These are phyloP conservation scores for Cataglyphis cursor DNA, from an alignment of 2,888 invertebrate species.

Conservation along the genomic window DNA sequence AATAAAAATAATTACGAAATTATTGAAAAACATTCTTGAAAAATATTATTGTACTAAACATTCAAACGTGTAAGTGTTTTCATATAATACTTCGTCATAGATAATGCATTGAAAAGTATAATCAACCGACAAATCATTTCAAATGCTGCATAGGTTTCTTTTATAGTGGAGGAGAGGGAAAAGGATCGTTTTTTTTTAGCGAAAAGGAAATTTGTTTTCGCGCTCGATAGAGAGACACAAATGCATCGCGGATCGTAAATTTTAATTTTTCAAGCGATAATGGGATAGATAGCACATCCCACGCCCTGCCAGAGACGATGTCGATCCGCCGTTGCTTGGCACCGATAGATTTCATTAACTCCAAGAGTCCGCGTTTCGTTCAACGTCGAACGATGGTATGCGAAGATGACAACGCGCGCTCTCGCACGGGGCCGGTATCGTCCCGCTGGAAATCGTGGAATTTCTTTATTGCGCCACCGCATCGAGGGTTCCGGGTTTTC, in stretches of 20 bases:
- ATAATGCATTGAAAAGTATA: background rate
- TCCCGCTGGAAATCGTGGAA: slow-evolving; percentile 67
- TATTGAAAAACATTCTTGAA: background rate
- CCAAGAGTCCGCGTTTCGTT: slow-evolving; percentile 64
- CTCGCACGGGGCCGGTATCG: slow-evolving; percentile 35
- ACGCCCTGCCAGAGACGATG: slow-evolving; percentile 35
- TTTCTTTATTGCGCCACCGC: slow-evolving; percentile 73
- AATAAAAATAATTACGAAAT: background rate
- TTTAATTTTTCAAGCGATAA: slow-evolving; percentile 40
- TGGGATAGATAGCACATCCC: slow-evolving; percentile 11
- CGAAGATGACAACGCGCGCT: slow-evolving; percentile 58
- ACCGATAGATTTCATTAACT: slow-evolving; percentile 80
- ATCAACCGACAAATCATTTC: slow-evolving; percentile 10
- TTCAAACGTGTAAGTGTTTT: background rate
- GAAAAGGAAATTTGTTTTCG: slow-evolving; percentile 18
- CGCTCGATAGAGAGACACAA: slow-evolving; percentile 11
- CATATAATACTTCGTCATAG: background rate
- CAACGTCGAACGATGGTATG: slow-evolving; percentile 56
- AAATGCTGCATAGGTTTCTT: background rate
- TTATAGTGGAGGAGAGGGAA: background rate
- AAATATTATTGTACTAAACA: background rate
- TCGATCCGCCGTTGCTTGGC: slow-evolving; percentile 49
- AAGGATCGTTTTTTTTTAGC: background rate
- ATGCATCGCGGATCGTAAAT: slow-evolving; percentile 22
- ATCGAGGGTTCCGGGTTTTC: slow-evolving; percentile 48